These are phyloP conservation scores for Clepsis dumicolana DNA, from an alignment of 2,888 invertebrate species.

Conservation along the genomic window DNA sequence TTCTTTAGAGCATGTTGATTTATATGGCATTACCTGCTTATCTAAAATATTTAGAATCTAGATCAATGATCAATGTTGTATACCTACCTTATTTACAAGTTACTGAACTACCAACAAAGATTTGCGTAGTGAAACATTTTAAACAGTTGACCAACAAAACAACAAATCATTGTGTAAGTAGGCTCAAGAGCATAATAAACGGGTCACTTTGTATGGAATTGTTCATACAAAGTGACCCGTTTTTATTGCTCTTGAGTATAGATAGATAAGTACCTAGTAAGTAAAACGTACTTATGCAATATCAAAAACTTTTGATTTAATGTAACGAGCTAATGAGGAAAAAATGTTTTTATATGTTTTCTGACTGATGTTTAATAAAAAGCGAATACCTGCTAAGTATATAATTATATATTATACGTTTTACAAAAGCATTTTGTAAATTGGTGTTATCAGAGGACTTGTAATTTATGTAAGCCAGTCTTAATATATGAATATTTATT, in stretches of 20 bases:
- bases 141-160: not conserved
- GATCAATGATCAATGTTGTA: not conserved
- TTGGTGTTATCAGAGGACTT: conserved; percentile 31
- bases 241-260: no score
- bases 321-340: not conserved
- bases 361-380: conserved; percentile 6
- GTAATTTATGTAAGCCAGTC: conserved; percentile 79
- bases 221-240: no score
- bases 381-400: not conserved
- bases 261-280: not conserved
- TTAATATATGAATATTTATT: conserved; percentile 73
- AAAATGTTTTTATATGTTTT: not conserved
- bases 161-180: not conserved
- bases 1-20: not conserved
- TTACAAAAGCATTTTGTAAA: not conserved
- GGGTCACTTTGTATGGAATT: no score
- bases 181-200: no score
- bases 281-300: not conserved
- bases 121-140: conserved; percentile 11
- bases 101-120: conserved; percentile 22
- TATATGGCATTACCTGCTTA: not conserved
- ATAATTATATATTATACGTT: no score
- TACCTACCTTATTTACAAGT: conserved; percentile 6
- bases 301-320: conserved; percentile 1
- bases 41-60: no score